Conservation (phyloP, 2,888 invertebrate species). For the Torymus aiolomorphi region DNA sequence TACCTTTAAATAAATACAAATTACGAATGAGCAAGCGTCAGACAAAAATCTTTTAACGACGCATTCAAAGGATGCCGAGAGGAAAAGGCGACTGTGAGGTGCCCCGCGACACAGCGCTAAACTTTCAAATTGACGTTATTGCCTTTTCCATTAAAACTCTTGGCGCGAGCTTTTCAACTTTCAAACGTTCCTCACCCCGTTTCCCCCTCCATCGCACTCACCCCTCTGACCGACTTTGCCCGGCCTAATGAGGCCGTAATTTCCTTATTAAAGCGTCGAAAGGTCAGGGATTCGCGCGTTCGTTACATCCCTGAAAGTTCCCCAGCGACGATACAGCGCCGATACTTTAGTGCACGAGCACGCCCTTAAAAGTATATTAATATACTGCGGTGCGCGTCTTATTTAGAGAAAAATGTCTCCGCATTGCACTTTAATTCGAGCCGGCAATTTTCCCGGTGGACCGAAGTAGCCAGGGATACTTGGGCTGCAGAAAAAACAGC, state of each 20-base stretch:
- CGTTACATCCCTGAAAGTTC: background rate
- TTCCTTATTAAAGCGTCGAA: slow-evolving; percentile 15
- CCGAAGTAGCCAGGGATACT: too few species aligned
- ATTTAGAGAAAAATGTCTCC: background rate
- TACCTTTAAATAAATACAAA: too few species aligned
- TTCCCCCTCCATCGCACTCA: too few species aligned
- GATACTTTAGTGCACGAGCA: background rate
- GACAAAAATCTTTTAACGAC: too few species aligned
- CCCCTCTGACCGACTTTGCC: background rate
- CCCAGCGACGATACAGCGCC: background rate
- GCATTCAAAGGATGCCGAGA: too few species aligned
- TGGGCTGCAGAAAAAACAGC: too few species aligned
- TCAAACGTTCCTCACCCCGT: too few species aligned
- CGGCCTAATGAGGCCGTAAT: slow-evolving; percentile 5
- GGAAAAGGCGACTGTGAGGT: too few species aligned
- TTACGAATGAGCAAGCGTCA: too few species aligned
- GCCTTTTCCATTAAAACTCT: slow-evolving; percentile 15
- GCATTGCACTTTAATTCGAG: background rate
- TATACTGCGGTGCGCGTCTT: background rate
- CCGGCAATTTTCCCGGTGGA: too few species aligned
- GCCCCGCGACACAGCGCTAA: too few species aligned
- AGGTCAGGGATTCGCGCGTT: background rate
- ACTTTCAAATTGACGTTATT: too few species aligned
- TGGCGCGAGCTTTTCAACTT: background rate
- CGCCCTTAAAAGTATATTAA: slow-evolving; percentile 22